Conservation (phyloP, 1,140 invertebrate species). For the Coenobita brevimanus region DNA sequence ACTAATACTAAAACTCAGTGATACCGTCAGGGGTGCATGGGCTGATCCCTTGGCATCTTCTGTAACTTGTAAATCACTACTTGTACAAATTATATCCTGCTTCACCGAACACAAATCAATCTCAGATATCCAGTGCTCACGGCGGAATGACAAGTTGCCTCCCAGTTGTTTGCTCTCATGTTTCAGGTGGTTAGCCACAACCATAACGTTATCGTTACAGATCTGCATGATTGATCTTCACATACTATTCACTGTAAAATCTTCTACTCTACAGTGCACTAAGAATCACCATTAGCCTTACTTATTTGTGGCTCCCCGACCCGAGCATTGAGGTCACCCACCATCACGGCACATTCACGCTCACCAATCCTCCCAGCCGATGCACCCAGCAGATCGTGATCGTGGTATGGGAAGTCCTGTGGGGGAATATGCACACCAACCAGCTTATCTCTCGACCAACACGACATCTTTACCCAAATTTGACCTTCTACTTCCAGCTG, state of each 20-base stretch:
- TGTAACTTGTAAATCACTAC: not conserved
- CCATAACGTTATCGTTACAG: not conserved
- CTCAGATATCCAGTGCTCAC: not conserved
- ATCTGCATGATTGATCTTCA: not conserved
- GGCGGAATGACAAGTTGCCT: slow-evolving; percentile 9
- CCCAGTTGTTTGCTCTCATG: not conserved
- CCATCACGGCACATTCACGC: not conserved
- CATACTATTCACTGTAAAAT: too few species aligned
- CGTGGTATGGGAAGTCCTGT: not conserved
- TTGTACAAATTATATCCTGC: not conserved
- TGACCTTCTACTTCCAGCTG: slow-evolving; percentile 8
- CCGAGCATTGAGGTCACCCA: too few species aligned
- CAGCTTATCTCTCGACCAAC: not conserved
- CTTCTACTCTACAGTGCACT: not conserved
- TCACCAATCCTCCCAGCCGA: not conserved
- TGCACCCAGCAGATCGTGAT: not conserved
- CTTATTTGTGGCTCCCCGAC: not conserved
- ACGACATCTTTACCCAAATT: too few species aligned
- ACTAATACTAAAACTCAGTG: not conserved
- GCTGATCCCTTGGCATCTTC: not conserved
- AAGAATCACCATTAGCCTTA: not conserved
- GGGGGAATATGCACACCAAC: not conserved
- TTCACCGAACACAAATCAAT: slow-evolving; percentile 12
- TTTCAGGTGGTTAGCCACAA: not conserved
- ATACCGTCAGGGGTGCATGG: not conserved